Evolutionary conservation across 2,888 invertebrate species (phyloP), one percentile per base, ranked within the genome.

Genomic region (Tenthredo scrophulariae): DNA sequence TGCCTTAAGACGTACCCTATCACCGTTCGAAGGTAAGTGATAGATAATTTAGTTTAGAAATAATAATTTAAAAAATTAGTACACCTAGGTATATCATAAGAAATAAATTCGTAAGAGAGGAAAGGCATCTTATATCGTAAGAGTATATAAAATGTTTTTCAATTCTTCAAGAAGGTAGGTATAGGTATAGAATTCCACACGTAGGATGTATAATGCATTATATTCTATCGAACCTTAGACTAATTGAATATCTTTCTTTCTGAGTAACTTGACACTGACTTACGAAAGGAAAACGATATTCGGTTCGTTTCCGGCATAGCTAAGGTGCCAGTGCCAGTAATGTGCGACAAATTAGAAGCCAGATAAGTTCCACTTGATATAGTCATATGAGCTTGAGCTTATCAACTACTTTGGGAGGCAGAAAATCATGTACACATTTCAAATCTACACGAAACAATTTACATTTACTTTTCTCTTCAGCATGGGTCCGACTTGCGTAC

Each of bases 251-350:
- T 33, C 13, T 18, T 2, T 33, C 22, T 67, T 67, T 33, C 33
- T 33, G 6, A 15, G 67, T 67, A 67, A 67, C 67, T 67, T 67
- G 67, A 67, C 67, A 67, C 67, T 67, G 67, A 18, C 33, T 33
- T 18, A 33, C 15, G 67, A 33, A 33, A 33, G 15, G 1, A 67
- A 29, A 33, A 10, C 67, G 18, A 67, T 13, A 15, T 67, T 33
- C 67, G 15, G 18, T 33, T 26, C 7, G 33, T 33, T 67, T 67
- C 33, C 29, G 33, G 15, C 33, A 67, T 13, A 33, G 13, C 67
- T 67, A 67, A 67, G 7, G 18, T 29, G 15, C 33, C 6, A 62
- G 62, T 26, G 26, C n/a, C 54, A 7, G 54, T n/a, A 54, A 50
- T 22, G 26, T 10, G 26, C 13, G 62, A 62, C 62, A 33, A 67